Percentiles rank a stretch among this genome's conserved stretches.
Evolutionary conservation across 2,888 invertebrate genomes (phyloP).

Genomic region (Phrixothrix hirtus): DNA sequence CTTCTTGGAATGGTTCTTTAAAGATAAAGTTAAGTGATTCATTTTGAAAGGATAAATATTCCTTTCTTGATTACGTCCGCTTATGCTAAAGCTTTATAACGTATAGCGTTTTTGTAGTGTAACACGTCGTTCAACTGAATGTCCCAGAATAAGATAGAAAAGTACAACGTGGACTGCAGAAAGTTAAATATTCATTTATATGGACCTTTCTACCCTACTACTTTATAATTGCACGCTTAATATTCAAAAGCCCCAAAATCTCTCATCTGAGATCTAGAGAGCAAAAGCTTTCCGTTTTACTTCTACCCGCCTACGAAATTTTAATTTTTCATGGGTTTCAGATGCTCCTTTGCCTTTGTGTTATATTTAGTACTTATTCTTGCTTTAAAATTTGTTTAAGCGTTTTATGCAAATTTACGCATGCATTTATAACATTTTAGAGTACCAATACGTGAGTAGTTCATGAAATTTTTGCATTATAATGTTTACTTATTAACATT

Average conservation of each 20-base stretch:
- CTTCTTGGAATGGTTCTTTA: too few species aligned
- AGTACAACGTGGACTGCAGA: slow-evolving; percentile 11
- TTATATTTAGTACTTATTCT: slow-evolving; percentile 8
- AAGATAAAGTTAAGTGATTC: too few species aligned
- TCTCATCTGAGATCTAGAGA: slow-evolving; percentile 27
- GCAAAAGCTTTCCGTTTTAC: slow-evolving; percentile 24
- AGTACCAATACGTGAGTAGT: too few species aligned
- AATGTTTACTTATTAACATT: too few species aligned
- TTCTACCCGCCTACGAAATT: slow-evolving; percentile 18
- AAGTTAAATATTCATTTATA: slow-evolving; percentile 21
- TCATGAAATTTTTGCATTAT: too few species aligned
- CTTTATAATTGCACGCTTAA: slow-evolving; percentile 29
- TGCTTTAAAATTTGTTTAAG: too few species aligned
- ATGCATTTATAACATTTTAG: too few species aligned
- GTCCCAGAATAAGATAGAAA: slow-evolving; percentile 11
- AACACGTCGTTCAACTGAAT: slow-evolving; percentile 8
- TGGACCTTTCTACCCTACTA: slow-evolving; percentile 20
- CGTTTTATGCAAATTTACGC: too few species aligned
- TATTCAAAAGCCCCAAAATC: slow-evolving; percentile 31
- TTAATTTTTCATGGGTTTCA: slow-evolving; percentile 27
- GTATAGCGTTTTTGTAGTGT: slow-evolving; percentile 1
- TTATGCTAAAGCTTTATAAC: too few species aligned
- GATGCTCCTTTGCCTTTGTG: slow-evolving; percentile 19
- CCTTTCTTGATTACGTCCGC: too few species aligned
- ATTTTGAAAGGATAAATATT: too few species aligned